Percentiles rank a stretch among this genome's conserved stretches.
These are phyloP conservation scores for Clarias gariepinus DNA, from an alignment of 2,113 vertebrate genomes.

Conservation along the genomic window DNA sequence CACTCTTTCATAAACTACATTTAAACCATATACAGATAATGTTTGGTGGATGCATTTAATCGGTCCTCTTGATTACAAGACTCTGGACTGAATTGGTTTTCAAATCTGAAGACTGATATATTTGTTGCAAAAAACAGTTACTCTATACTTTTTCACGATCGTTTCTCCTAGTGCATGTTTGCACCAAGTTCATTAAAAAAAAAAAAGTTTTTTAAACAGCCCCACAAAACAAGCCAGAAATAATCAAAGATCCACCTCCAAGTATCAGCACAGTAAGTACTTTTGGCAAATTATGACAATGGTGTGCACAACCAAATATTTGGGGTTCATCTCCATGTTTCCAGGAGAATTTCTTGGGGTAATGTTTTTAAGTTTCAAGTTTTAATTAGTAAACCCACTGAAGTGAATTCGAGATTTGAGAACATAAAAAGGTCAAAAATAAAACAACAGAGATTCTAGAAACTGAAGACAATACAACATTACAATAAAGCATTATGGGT, in stretches of 20 bases:
- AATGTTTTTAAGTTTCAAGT: neutral
- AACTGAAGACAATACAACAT: neutral
- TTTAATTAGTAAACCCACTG: neutral
- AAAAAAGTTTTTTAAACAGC: neutral
- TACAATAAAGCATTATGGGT: neutral
- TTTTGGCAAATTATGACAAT: neutral
- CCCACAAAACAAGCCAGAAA: neutral
- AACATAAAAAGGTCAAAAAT: neutral
- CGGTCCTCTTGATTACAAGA: neutral
- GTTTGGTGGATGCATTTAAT: neutral
- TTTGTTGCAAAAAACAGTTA: neutral
- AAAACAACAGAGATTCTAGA: neutral
- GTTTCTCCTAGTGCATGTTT: neutral
- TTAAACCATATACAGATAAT: neutral
- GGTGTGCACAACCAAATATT: neutral
- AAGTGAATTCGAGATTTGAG: neutral
- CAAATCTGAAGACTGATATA: neutral
- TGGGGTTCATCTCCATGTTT: neutral
- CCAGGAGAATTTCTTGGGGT: neutral
- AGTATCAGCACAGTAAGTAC: neutral
- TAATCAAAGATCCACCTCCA: neutral
- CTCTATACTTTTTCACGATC: neutral
- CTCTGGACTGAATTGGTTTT: neutral
- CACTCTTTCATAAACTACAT: neutral
- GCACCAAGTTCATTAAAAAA: neutral